Conservation (phyloP, 2,113 vertebrate genomes). For the Cheirogaleus medius region DNA sequence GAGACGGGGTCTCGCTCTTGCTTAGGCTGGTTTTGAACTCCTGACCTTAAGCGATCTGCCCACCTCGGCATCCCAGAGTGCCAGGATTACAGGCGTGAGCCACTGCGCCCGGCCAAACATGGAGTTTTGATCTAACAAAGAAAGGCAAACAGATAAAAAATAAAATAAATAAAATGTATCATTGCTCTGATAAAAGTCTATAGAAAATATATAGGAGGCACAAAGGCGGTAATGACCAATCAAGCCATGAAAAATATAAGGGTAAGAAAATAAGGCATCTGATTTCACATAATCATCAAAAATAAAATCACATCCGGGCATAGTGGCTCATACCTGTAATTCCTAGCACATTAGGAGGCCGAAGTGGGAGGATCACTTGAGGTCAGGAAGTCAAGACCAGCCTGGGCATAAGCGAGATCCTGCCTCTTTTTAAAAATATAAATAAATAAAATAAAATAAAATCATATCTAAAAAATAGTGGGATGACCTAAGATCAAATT, state of each 20-base stretch:
- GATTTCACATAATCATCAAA: background rate
- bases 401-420: background rate
- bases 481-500: background rate
- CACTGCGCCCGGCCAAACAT: too few species aligned
- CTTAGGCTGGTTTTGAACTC: too few species aligned
- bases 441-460: background rate
- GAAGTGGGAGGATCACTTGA: background rate
- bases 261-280: background rate
- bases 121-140: background rate
- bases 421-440: background rate
- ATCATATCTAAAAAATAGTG: background rate
- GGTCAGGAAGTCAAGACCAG: background rate
- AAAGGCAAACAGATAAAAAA: background rate
- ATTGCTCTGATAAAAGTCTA: background rate
- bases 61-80: too few species aligned
- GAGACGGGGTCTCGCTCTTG: too few species aligned
- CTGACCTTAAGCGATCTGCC: too few species aligned
- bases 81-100: too few species aligned
- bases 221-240: background rate
- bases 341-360: background rate
- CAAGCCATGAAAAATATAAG: slow-evolving; percentile 26
- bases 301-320: background rate
- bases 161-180: background rate
- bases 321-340: background rate
- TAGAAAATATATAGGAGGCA: background rate